phyloP scores from a whole-genome alignment of 1,140 invertebrate genomes.

The Drosophila kohkoa region DNA sequence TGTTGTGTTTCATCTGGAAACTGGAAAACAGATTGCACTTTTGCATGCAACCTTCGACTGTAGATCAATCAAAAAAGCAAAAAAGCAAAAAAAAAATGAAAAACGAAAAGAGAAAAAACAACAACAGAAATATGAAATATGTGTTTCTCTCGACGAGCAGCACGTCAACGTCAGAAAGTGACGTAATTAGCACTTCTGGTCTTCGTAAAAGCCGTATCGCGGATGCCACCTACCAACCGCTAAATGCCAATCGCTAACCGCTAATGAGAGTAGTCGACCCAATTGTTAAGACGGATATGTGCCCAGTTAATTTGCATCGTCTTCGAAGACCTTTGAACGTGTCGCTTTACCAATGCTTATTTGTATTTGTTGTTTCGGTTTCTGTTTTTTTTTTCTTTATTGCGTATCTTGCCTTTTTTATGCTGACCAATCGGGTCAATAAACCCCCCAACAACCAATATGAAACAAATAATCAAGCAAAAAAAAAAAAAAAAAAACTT shows the following conservation, averaged over 20 bases:
- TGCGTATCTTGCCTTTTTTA: slow-evolving; percentile 44
- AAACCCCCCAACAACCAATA: slow-evolving; percentile 28
- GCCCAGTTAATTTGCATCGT: slow-evolving; percentile 51
- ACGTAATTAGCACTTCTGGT: slow-evolving; percentile 56
- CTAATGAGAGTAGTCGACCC: slow-evolving; percentile 51
- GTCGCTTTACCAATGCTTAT: slow-evolving; percentile 3
- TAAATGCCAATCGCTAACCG: slow-evolving; percentile 24
- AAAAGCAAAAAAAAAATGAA: slow-evolving; percentile 52
- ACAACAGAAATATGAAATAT: slow-evolving; percentile 34
- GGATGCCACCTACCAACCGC: slow-evolving; percentile 12
- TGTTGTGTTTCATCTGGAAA: slow-evolving; percentile 45
- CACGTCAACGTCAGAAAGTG: slow-evolving; percentile 28
- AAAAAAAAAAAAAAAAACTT: slow-evolving; percentile 13
- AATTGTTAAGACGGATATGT: slow-evolving; percentile 50
- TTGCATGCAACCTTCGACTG: slow-evolving; percentile 80
- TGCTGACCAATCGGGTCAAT: slow-evolving; percentile 55
- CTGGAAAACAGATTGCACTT: slow-evolving; percentile 72
- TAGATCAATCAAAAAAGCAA: slow-evolving; percentile 77
- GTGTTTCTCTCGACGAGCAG: neutral
- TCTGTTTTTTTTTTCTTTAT: slow-evolving; percentile 25
- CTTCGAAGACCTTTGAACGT: slow-evolving; percentile 46
- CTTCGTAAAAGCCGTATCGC: slow-evolving; percentile 26
- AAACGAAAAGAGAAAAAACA: slow-evolving; percentile 42
- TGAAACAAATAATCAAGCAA: slow-evolving; percentile 21
- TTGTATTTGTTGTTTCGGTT: neutral